A percentile compares a stretch with the other conserved stretches of the same genome.
Conservation (phyloP, 2,888 invertebrate species). For the Heliconius hortense region DNA sequence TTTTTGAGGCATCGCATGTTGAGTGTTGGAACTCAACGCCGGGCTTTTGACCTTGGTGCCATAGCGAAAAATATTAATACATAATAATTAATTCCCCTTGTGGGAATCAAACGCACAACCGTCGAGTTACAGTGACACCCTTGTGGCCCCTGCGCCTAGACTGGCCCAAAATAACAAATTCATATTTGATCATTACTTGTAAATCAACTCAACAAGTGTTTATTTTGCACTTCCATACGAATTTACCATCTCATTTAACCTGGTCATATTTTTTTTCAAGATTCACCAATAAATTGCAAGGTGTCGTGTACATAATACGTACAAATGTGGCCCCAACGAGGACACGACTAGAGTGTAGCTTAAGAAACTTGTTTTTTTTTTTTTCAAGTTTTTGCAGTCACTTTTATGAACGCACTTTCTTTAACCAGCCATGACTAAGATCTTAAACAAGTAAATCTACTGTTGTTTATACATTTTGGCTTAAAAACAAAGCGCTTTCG, state of each 20-base stretch:
- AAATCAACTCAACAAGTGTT: not conserved
- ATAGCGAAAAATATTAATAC: no score
- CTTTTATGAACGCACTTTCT: constrained; percentile 18
- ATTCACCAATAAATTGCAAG: constrained; percentile 7
- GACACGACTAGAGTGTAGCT: not conserved
- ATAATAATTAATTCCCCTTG: no score
- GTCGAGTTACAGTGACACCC: no score
- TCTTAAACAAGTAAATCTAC: constrained; percentile 24
- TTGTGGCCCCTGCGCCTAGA: no score
- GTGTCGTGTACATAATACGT: not conserved
- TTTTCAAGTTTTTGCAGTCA: not conserved
- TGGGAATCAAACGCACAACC: no score
- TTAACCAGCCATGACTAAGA: constrained; percentile 24
- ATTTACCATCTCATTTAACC: not conserved
- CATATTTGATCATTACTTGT: no score
- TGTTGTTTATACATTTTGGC: constrained; percentile 32
- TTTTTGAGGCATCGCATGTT: no score
- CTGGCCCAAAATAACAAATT: no score
- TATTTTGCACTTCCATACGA: not conserved
- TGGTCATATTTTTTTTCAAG: constrained; percentile 3
- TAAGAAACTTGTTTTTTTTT: not conserved
- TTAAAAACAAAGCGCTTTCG: constrained; percentile 43
- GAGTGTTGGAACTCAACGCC: no score
- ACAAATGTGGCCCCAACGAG: not conserved
- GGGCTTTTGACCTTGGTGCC: no score